Conservation (phyloP, 2,797 vertebrate genomes). For the Enoplosus armatus region DNA sequence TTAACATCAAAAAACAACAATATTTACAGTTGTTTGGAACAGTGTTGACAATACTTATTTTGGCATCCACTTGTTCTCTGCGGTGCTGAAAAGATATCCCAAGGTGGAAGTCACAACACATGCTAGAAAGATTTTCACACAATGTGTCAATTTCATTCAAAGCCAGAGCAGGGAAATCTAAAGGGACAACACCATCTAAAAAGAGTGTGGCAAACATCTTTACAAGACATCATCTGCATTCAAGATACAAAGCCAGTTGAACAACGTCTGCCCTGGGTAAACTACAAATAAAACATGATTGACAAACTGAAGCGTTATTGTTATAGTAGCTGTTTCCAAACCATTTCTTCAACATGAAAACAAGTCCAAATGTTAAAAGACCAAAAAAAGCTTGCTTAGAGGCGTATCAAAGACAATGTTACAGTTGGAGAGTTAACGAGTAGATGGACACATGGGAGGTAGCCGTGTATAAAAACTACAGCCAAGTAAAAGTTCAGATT, state of each 20-base stretch:
- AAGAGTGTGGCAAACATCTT: conserved; percentile 8
- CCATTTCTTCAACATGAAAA: background rate
- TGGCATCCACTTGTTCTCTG: background rate
- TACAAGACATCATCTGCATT: conserved; percentile 25
- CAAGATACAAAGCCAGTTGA: conserved; percentile 2
- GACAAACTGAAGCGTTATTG: conserved; percentile 6
- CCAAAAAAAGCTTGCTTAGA: background rate
- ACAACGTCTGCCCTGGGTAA: conserved; percentile 1
- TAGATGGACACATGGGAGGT: background rate
- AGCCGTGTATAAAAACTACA: background rate
- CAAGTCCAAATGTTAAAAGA: background rate
- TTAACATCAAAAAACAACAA: background rate
- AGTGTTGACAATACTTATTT: conserved; percentile 7
- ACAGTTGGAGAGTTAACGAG: background rate
- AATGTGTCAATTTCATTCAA: conserved; percentile 36
- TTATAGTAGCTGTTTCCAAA: background rate
- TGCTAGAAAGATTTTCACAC: conserved; percentile 22
- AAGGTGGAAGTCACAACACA: conserved; percentile 21
- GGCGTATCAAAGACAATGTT: background rate
- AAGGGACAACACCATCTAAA: conserved; percentile 7
- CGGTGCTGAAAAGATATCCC: conserved; percentile 14
- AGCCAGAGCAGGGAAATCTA: conserved; percentile 12
- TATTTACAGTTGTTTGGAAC: conserved; percentile 8
- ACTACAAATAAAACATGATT: conserved; percentile 8
- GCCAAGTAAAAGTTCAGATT: background rate